phyloP scores from a whole-genome alignment of 2,113 vertebrate species.

The Tragelaphus strepsiceros region DNA sequence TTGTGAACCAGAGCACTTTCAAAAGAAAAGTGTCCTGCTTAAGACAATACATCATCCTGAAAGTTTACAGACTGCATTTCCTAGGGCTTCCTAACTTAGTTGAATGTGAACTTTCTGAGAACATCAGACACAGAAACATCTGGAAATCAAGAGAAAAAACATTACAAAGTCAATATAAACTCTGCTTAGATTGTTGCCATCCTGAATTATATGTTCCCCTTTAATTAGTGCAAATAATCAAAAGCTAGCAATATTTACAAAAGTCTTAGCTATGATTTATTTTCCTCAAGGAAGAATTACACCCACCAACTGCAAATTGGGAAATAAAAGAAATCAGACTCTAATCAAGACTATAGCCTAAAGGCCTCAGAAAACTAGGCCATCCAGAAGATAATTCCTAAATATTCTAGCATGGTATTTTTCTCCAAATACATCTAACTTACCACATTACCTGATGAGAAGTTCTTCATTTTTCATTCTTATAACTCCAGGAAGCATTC shows the following conservation, averaged over 20 bases:
- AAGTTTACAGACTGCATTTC: neutral
- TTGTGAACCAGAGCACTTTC: neutral
- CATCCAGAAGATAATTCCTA: neutral
- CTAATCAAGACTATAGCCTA: neutral
- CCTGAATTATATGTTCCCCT: neutral
- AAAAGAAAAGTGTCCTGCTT: neutral
- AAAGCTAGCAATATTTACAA: neutral
- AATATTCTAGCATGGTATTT: neutral
- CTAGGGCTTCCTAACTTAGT: neutral
- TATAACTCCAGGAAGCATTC: neutral
- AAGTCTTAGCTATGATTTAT: neutral
- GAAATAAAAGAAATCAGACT: neutral
- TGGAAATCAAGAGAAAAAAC: neutral
- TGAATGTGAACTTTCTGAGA: neutral
- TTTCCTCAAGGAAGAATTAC: neutral
- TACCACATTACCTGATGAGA: neutral
- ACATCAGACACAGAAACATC: neutral
- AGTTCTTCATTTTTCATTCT: neutral
- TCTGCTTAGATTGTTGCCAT: neutral
- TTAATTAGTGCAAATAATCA: neutral
- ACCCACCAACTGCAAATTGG: neutral
- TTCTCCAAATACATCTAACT: neutral
- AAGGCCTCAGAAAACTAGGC: neutral
- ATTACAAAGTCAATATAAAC: neutral
- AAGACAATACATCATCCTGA: neutral